Conservation (phyloP, 2,113 vertebrate genomes). For the Engystomops pustulosus region DNA sequence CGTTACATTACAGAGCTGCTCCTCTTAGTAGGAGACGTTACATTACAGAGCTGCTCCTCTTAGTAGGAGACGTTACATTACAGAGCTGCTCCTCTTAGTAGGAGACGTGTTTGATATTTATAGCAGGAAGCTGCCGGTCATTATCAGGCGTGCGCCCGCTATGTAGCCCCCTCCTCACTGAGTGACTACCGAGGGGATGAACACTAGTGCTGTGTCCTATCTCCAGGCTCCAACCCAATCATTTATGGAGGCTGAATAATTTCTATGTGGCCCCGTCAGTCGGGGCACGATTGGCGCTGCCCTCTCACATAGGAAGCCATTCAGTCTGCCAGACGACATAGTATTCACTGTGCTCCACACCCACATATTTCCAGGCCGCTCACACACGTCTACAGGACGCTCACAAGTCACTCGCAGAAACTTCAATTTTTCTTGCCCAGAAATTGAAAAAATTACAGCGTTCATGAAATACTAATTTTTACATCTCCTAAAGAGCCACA, state of each 20-base stretch:
- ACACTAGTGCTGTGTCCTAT: conserved; percentile 73
- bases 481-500: background rate
- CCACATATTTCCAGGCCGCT: background rate
- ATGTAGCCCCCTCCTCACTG: conserved; percentile 62
- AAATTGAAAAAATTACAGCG: background rate
- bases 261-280: conserved; percentile 69
- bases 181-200: conserved; percentile 62
- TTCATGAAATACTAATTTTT: background rate
- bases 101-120: conserved; percentile 72
- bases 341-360: background rate
- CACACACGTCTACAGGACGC: background rate
- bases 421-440: background rate
- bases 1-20: conserved; percentile 64
- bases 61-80: no score
- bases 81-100: conserved; percentile 68
- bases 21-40: conserved; percentile 60
- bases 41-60: conserved; percentile 66
- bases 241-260: conserved; percentile 73
- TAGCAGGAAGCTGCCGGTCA: conserved; percentile 79
- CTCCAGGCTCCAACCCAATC: conserved; percentile 75
- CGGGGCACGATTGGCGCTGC: conserved; percentile 65
- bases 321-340: conserved; percentile 12
- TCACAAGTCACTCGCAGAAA: background rate
- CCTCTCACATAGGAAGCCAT: conserved; percentile 42
- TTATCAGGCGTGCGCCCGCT: conserved; percentile 77